Evolutionary conservation across 2,888 invertebrate genomes (phyloP).

Genomic region (Halictus quadricinctus): DNA sequence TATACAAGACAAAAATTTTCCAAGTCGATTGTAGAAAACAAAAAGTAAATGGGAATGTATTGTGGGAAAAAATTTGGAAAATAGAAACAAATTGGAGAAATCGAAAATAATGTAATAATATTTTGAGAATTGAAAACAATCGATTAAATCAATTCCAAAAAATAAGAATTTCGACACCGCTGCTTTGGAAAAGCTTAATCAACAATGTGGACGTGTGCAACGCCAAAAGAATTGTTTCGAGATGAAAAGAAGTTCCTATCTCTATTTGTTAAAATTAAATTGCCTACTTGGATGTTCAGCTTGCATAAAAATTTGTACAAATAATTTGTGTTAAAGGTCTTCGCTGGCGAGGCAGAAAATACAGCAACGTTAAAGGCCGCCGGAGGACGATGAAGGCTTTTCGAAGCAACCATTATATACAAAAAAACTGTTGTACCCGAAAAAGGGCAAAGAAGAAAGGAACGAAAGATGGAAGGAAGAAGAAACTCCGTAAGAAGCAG

Average conservation of each 20-base stretch:
- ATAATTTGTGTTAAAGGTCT: neutral
- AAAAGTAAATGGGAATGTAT: neutral
- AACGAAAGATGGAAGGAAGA: constrained; percentile 28
- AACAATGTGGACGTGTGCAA: neutral
- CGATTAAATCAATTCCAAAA: neutral
- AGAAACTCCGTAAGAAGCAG: constrained; percentile 38
- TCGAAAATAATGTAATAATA: no score
- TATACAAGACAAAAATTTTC: no score
- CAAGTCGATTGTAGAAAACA: neutral
- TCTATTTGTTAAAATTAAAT: neutral
- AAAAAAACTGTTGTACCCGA: constrained; percentile 36
- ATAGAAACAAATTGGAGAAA: no score
- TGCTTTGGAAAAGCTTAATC: neutral
- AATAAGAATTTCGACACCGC: neutral
- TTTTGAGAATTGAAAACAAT: neutral
- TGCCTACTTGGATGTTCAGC: no score
- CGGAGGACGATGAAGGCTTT: constrained; percentile 14
- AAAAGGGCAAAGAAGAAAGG: constrained; percentile 46
- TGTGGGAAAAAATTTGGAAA: no score
- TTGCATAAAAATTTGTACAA: neutral
- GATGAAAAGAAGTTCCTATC: neutral
- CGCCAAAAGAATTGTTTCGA: neutral
- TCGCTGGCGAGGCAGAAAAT: constrained; percentile 10
- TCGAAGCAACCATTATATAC: constrained; percentile 10
- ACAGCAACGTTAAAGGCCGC: constrained; percentile 14